Percentiles rank a stretch among this genome's conserved stretches.
Conservation (phyloP, 1,140 invertebrate species). For the Drosophila gunungcola region DNA sequence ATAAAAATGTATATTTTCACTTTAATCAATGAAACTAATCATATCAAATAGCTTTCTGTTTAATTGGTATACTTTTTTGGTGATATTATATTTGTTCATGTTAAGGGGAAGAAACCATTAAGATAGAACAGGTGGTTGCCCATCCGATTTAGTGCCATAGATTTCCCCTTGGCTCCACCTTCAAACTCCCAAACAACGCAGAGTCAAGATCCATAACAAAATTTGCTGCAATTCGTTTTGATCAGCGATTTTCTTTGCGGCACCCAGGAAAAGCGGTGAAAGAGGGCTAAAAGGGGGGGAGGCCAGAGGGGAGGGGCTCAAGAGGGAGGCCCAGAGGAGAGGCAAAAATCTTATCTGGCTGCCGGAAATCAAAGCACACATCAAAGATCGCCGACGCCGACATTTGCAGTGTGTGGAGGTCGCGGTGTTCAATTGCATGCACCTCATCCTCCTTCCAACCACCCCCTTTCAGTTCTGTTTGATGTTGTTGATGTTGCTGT, state of each 20-base stretch:
- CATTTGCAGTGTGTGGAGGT: conserved; percentile 44
- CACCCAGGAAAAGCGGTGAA: conserved; percentile 1
- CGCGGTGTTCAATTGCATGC: conserved; percentile 66
- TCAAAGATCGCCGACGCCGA: conserved; percentile 71
- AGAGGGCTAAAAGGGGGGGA: background rate
- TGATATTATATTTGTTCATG: too few species aligned
- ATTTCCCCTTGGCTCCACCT: background rate
- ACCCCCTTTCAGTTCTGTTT: conserved; percentile 29
- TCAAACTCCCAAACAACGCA: background rate
- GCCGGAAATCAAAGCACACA: conserved; percentile 84
- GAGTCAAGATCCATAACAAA: conserved; percentile 20
- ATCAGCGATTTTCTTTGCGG: conserved; percentile 48
- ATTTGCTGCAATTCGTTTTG: conserved; percentile 70
- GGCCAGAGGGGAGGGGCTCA: background rate
- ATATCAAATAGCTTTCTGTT: too few species aligned
- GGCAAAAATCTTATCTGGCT: conserved; percentile 78
- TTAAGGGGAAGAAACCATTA: too few species aligned
- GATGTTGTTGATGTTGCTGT: conserved; percentile 53
- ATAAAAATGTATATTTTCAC: too few species aligned
- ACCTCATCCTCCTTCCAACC: conserved; percentile 18
- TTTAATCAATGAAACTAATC: too few species aligned
- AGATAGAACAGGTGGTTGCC: conserved; percentile 42
- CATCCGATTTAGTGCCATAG: conserved; percentile 9
- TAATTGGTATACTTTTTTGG: too few species aligned
- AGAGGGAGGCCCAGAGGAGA: background rate